phyloP scores from a whole-genome alignment of 2,113 vertebrate species.

The Leucopsar rothschildi region DNA sequence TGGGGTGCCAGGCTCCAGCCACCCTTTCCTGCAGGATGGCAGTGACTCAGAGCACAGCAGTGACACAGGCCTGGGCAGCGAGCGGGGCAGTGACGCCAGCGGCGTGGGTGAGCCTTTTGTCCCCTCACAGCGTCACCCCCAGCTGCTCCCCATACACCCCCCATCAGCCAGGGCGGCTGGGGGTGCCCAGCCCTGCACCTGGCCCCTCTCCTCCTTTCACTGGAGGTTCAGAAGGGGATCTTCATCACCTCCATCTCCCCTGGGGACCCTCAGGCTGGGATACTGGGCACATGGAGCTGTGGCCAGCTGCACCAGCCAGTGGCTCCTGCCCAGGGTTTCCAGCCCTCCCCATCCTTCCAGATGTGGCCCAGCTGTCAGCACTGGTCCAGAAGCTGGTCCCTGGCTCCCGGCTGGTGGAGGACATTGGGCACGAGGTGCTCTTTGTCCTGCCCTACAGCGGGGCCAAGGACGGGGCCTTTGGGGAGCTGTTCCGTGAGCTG shows the following conservation, averaged over 20 bases:
- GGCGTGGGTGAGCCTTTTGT: slow-evolving; percentile 59
- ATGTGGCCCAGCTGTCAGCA: slow-evolving; percentile 65
- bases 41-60: slow-evolving; percentile 64
- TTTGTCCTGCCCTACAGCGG: slow-evolving; percentile 78
- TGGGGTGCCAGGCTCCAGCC: not conserved
- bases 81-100: slow-evolving; percentile 33
- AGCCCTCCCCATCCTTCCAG: slow-evolving; percentile 22
- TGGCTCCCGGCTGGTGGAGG: slow-evolving; percentile 75
- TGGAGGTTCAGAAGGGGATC: not conserved
- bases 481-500: slow-evolving; percentile 77
- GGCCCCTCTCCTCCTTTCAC: not conserved
- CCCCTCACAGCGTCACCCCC: not conserved
- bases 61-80: slow-evolving; percentile 70
- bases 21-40: slow-evolving; percentile 63
- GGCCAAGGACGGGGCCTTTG: slow-evolving; percentile 77
- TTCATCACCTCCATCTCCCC: no score
- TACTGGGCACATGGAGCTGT: rapidly evolving
- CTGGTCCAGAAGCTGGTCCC: slow-evolving; percentile 76
- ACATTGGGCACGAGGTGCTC: slow-evolving; percentile 77
- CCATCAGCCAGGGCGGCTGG: rapidly evolving
- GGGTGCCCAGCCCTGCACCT: not conserved
- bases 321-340: not conserved
- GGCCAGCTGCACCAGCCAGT: rapidly evolving
- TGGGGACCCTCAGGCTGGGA: not conserved
- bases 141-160: rapidly evolving